Base-by-base conservation (phyloP, 2,113 vertebrate species). In the Lucifuga dentata region DNA sequence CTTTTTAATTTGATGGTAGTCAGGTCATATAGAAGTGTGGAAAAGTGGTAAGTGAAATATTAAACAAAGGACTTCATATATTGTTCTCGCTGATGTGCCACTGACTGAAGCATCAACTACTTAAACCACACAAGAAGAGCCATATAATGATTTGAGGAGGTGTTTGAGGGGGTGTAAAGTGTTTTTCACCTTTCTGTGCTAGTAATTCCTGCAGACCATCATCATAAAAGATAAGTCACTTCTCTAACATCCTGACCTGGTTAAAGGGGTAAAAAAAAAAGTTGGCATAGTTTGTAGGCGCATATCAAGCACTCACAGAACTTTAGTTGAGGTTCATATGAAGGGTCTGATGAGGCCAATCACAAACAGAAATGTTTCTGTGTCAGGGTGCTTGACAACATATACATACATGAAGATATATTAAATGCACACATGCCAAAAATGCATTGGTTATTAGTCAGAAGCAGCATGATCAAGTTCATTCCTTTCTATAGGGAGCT, bases 401-500 rank as follows among this genome's bases (percentile, higher is more conserved):
- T 75, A 70, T 71, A 76, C 53, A 73, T 75, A 70, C 64, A 74
- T 69, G 66, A 78, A 58, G 71, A 75, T 81, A 70, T 90, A 88
- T 67, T 87, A 90, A 93, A 89, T 65, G 73, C 66, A 58, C 85
- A 91, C 92, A 92, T 93, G 92, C 92, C 85, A 85, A 88, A 90
- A 91, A 90, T 86, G 84, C 86, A 89, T 90, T 87, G 75, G 77
- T 89, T 89, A 89, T 73, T 87, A 86, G 61, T 87, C 77, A 82
- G 82, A 94, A 93, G 92, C 91, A 93, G 92, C 91, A 92, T 88
- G 72, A 79, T 85, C 83, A 78, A 66, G 23, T 78, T 88, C 76
- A 89, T 93, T 92, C 78, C 46, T 90, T 82, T 91, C 73, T 86
- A 81, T 52, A 59, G 80, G 82, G 85, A 87, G 72, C 65, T 75